Evolutionary conservation across 2,888 invertebrate species (phyloP).

Genomic region (Alloscopus bannaensis): DNA sequence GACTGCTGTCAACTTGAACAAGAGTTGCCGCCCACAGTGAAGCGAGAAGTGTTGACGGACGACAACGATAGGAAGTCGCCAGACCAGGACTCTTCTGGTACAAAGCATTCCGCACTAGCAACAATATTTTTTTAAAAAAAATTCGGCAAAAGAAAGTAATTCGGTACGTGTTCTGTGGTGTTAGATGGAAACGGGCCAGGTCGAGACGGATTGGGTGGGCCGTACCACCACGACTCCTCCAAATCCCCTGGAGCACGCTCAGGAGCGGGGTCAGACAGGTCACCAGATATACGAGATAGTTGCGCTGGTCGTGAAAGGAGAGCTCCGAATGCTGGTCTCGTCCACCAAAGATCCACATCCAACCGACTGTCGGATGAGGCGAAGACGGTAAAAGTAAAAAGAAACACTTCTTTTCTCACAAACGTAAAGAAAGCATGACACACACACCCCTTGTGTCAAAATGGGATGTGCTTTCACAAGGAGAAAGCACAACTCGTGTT

Average conservation of each 20-base stretch:
- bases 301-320: constrained; percentile 70
- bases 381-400: constrained; percentile 57
- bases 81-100: constrained; percentile 86
- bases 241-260: constrained; percentile 70
- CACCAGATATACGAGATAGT: constrained; percentile 70
- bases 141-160: too few species aligned
- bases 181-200: constrained; percentile 70
- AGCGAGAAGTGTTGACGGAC: constrained; percentile 87
- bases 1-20: constrained; percentile 93
- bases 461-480: too few species aligned
- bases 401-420: neutral
- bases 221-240: constrained; percentile 68
- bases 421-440: neutral
- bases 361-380: constrained; percentile 66
- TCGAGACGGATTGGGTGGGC: constrained; percentile 69
- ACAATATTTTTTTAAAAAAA: constrained; percentile 1
- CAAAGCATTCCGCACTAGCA: neutral
- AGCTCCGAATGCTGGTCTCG: constrained; percentile 60
- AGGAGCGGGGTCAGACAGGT: constrained; percentile 67
- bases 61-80: constrained; percentile 93
- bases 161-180: neutral
- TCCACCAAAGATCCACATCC: constrained; percentile 64
- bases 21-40: constrained; percentile 79
- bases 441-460: neutral
- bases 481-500: too few species aligned